Base-by-base conservation (phyloP, 1,140 invertebrate species). In the Bursaphelenchus mucronatus region DNA sequence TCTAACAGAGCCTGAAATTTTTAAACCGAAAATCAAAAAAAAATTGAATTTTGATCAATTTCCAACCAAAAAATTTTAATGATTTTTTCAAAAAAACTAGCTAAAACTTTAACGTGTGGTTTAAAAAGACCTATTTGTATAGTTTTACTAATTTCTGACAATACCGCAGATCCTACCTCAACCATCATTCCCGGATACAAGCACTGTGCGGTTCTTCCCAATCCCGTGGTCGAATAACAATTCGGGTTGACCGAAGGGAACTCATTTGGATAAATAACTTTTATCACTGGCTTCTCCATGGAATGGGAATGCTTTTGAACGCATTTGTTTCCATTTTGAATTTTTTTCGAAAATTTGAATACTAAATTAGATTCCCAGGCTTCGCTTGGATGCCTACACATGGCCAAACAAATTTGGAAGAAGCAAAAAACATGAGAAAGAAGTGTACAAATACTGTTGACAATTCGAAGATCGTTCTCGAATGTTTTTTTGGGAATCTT, bases 131-230 rank as follows among this genome's bases (percentile, higher is more conserved):
- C n/a, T n/a, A 30, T 5, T 30, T 30, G 1, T 3, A 30, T 3
- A 30, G 5, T 30, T 30, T 30, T 30, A 30, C 30, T 5, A 30
- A 30, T 1, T 13, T n/a, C 2, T 43, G 21, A 43, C 11, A 43
- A 54, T 59, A n/a, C 6, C 13, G 6, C 1, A 55, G 13, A 43
- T 44, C n/a, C 6, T 39, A 55, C 30, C 57, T 59, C 57, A 1
- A 59, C 57, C 21, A 59, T 41, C 19, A 59, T n/a, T 39, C 57
- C 57, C 1, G 57, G 57, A 59, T 15, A 59, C 11, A 44, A 44
- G 41, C 57, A 59, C 30, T 11, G 40, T 4, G 13, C 19, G 19
- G 19, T 49, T 6, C 19, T 49, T 6, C 13, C 47, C 47, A 49
- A 49, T n/a, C 13, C 13, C 47, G 47, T 49, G 47, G 47, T 49